A percentile compares a stretch with the other conserved stretches of the same genome.
Evolutionary conservation across 2,888 invertebrate genomes (phyloP).

Genomic region (Sclerodermus sp.): DNA sequence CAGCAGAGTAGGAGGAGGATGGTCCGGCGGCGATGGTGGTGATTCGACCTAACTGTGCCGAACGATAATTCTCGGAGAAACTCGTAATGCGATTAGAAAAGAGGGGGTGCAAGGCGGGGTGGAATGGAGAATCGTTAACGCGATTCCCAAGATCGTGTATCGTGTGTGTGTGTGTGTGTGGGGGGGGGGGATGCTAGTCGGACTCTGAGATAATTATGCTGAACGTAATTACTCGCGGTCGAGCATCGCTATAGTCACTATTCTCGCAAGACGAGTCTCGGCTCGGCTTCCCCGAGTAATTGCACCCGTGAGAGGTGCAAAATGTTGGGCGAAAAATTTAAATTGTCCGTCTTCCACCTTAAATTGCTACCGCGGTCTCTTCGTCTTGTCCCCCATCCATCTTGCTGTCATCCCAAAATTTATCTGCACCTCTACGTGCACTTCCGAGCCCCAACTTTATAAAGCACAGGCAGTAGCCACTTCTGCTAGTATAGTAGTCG

Average conservation of each 20-base stretch:
- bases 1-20: too few relatives aligned
- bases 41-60: too few relatives aligned
- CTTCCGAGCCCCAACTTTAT: background rate
- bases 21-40: too few relatives aligned
- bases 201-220: slow-evolving; percentile 5
- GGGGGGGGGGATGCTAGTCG: too few relatives aligned
- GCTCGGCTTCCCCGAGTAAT: slow-evolving; percentile 3
- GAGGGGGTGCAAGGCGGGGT: background rate
- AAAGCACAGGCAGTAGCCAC: background rate
- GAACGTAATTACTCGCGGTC: slow-evolving; percentile 6
- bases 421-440: slow-evolving; percentile 2
- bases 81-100: background rate
- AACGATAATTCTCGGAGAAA: too few relatives aligned
- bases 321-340: slow-evolving; percentile 25
- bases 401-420: slow-evolving; percentile 11
- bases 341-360: slow-evolving; percentile 21
- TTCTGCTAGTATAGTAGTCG: background rate
- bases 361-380: slow-evolving; percentile 10
- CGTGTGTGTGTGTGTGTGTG: background rate
- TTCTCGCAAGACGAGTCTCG: background rate
- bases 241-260: background rate
- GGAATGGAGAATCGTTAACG: background rate
- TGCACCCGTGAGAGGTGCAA: slow-evolving; percentile 6
- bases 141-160: too few relatives aligned
- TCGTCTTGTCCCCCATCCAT: slow-evolving; percentile 15